Evolutionary conservation across 2,888 invertebrate species (phyloP).

Genomic region (Smittia sp.): DNA sequence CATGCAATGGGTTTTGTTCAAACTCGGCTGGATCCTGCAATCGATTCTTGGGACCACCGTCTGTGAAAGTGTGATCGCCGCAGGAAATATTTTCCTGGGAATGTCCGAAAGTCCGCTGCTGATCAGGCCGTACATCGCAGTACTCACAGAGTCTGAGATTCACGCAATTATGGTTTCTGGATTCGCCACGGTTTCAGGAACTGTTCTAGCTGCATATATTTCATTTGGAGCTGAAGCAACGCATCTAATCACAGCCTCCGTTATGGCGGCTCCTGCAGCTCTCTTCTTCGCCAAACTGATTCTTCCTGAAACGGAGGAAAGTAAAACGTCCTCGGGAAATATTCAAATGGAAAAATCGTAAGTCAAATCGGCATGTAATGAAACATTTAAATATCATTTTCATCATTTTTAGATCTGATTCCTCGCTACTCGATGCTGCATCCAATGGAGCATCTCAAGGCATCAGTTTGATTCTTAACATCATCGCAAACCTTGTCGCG

Average conservation of each 20-base stretch:
- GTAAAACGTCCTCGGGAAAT: conserved; percentile 71
- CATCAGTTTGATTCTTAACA: conserved; percentile 76
- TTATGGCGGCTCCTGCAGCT: conserved; percentile 96
- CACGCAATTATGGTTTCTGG: conserved; percentile 93
- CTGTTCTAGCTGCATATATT: conserved; percentile 90
- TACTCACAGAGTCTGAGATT: conserved; percentile 85
- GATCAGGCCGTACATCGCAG: conserved; percentile 77
- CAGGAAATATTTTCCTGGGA: conserved; percentile 92
- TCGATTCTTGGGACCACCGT: conserved; percentile 79
- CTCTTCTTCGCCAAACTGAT: conserved; percentile 86
- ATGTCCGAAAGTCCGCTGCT: conserved; percentile 89
- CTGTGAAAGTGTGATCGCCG: conserved; percentile 89
- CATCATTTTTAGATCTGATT: conserved; percentile 65
- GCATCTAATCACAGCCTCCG: conserved; percentile 86
- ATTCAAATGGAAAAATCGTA: conserved; percentile 70
- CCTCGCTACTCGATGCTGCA: conserved; percentile 86
- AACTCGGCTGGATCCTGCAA: conserved; percentile 75
- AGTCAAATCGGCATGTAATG: conserved; percentile 47
- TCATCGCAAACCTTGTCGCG: conserved; percentile 87
- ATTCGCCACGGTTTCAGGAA: conserved; percentile 84
- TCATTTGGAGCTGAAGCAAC: conserved; percentile 83
- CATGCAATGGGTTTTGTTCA: conserved; percentile 81
- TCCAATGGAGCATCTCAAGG: conserved; percentile 83
- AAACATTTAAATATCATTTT: not conserved
- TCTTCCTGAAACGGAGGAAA: conserved; percentile 85